Evolutionary conservation across 2,888 invertebrate species (phyloP).

Genomic region (Pseudanteris insignis): DNA sequence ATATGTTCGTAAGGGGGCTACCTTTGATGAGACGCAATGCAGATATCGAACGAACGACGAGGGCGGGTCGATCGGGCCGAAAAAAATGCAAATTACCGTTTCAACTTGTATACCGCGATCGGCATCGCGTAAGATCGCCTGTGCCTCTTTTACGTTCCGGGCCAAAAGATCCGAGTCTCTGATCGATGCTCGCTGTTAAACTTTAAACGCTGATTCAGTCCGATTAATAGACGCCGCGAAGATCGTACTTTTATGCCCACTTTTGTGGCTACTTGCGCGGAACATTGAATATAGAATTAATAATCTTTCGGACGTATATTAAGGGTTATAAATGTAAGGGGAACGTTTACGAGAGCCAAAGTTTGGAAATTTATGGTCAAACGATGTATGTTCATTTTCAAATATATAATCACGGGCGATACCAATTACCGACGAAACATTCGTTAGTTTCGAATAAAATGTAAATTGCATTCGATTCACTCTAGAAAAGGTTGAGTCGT

Average conservation of each 20-base stretch:
- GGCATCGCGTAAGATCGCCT: no score
- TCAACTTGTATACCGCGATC: no score
- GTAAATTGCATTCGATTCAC: no score
- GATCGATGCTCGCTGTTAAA: slow-evolving; percentile 19
- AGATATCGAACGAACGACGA: slow-evolving; percentile 28
- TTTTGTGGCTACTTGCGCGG: slow-evolving; percentile 10
- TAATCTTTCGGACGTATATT: slow-evolving; percentile 8
- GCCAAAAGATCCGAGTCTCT: slow-evolving; percentile 10
- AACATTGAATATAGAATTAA: slow-evolving; percentile 28
- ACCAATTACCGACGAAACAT: no score
- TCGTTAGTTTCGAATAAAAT: no score
- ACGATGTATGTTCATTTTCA: no score
- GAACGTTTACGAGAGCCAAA: no score
- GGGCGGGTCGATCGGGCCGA: slow-evolving; percentile 28
- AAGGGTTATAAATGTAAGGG: neutral
- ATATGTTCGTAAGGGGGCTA: slow-evolving; percentile 19
- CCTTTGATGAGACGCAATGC: slow-evolving; percentile 9
- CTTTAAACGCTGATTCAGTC: slow-evolving; percentile 22
- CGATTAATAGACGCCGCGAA: slow-evolving; percentile 29
- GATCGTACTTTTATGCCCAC: slow-evolving; percentile 20
- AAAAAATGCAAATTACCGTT: slow-evolving; percentile 34
- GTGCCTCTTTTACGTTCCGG: slow-evolving; percentile 16
- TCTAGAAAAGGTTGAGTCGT: no score
- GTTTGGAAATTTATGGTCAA: no score
- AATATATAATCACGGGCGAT: no score